Evolutionary conservation across 2,888 invertebrate genomes (phyloP).

Genomic region (Amaurobius ferox): DNA sequence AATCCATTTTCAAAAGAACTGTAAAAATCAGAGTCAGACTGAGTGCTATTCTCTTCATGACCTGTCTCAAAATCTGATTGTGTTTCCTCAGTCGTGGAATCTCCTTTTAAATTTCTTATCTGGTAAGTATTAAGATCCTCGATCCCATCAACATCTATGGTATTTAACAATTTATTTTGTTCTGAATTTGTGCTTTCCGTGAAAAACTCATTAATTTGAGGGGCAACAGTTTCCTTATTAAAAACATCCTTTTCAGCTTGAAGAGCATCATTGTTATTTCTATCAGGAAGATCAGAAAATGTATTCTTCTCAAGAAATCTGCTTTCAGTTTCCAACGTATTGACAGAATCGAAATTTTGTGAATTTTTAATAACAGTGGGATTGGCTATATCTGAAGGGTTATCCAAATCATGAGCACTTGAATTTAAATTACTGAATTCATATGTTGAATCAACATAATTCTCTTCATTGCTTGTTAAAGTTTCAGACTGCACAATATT

Average conservation of each 20-base stretch:
- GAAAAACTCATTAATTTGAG: neutral
- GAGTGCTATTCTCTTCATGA: neutral
- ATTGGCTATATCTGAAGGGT: neutral
- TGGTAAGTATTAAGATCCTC: neutral
- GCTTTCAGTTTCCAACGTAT: no score
- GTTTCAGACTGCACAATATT: neutral
- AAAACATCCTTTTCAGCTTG: neutral
- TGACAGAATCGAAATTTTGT: neutral
- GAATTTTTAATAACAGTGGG: neutral
- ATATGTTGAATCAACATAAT: neutral
- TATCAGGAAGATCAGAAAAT: neutral
- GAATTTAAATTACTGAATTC: neutral
- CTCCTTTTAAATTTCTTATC: neutral
- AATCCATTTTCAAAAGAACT: conserved; percentile 33
- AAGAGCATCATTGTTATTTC: neutral
- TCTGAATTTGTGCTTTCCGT: neutral
- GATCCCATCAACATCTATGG: neutral
- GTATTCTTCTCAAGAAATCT: neutral
- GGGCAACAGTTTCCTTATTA: neutral
- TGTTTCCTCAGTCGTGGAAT: neutral
- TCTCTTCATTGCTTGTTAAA: neutral
- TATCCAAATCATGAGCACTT: neutral
- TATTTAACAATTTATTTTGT: neutral
- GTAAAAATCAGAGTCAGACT: neutral
- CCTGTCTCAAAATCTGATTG: neutral